A percentile compares a stretch with the other conserved stretches of the same genome.
These are phyloP conservation scores for Acrocephalus arundinaceus DNA, from an alignment of 2,113 vertebrate species.

Conservation along the genomic window DNA sequence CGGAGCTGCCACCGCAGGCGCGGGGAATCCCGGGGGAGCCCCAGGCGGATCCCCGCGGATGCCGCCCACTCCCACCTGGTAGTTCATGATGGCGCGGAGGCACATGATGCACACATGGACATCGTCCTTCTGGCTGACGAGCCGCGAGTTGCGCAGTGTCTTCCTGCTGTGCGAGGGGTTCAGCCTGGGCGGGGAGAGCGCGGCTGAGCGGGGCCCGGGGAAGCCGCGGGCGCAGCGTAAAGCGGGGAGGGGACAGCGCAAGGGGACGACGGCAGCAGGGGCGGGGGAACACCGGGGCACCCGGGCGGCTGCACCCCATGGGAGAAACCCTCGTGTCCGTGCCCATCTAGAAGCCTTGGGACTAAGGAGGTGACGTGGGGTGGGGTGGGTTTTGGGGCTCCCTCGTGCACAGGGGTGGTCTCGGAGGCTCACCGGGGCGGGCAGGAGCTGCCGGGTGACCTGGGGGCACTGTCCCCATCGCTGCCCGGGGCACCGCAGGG, in stretches of 20 bases:
- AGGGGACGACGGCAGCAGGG: background rate
- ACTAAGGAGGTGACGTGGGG: background rate
- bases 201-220: background rate
- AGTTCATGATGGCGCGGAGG: constrained; percentile 97
- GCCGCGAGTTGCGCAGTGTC: constrained; percentile 79
- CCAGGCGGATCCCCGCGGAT: background rate
- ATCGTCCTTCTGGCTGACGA: constrained; percentile 87
- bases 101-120: constrained; percentile 97
- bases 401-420: background rate
- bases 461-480: constrained; percentile 55
- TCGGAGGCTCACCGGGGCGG: constrained; percentile 64
- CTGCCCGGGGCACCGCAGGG: constrained; percentile 54
- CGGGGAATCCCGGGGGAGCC: background rate
- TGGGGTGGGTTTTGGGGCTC: background rate
- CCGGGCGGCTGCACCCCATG: background rate
- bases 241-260: background rate
- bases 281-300: background rate
- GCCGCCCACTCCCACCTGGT: constrained; percentile 80
- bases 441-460: constrained; percentile 60
- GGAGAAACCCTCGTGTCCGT: background rate
- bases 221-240: background rate
- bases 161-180: constrained; percentile 82
- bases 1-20: rapidly evolving
- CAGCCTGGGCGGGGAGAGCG: constrained; percentile 63
- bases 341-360: background rate